phyloP scores from a whole-genome alignment of 2,113 vertebrate genomes.

The Nesoenas mayeri region DNA sequence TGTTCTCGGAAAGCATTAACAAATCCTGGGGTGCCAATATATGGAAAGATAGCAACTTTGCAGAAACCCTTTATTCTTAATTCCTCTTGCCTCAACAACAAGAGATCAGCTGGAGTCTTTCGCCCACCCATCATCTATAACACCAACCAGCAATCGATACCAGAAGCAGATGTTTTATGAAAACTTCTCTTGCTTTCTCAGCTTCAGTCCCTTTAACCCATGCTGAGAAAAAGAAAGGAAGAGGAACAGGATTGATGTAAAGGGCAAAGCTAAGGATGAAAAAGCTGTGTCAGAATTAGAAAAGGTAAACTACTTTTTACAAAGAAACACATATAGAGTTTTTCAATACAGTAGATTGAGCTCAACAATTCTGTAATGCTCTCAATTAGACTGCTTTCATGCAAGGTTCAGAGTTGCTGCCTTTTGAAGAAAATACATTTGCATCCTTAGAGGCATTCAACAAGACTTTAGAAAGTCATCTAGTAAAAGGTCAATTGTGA shows the following conservation, averaged over 20 bases:
- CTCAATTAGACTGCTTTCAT: constrained; percentile 21
- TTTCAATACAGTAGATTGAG: not conserved
- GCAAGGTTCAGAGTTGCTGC: not conserved
- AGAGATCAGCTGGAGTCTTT: constrained; percentile 33
- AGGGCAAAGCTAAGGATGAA: not conserved
- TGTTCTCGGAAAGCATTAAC: not conserved
- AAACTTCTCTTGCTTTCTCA: constrained; percentile 50
- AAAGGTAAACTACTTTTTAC: not conserved
- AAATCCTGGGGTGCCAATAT: constrained; percentile 15
- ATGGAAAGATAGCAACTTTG: not conserved
- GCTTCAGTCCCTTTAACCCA: constrained; percentile 17
- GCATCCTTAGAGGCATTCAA: not conserved
- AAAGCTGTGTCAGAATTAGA: not conserved
- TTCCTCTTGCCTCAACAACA: not conserved
- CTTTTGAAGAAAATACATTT: constrained; percentile 36
- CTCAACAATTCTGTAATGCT: constrained; percentile 15
- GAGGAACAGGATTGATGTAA: constrained; percentile 4
- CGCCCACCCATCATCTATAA: constrained; percentile 20
- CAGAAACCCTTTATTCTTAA: constrained; percentile 37
- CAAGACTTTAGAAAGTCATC: not conserved
- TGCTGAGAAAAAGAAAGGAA: constrained; percentile 29
- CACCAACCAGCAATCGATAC: constrained; percentile 40
- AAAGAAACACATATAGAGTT: not conserved
- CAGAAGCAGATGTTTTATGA: constrained; percentile 50
- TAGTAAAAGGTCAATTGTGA: not conserved